Conservation (phyloP, 1,140 invertebrate species). For the Drosophila parabipectinata region DNA sequence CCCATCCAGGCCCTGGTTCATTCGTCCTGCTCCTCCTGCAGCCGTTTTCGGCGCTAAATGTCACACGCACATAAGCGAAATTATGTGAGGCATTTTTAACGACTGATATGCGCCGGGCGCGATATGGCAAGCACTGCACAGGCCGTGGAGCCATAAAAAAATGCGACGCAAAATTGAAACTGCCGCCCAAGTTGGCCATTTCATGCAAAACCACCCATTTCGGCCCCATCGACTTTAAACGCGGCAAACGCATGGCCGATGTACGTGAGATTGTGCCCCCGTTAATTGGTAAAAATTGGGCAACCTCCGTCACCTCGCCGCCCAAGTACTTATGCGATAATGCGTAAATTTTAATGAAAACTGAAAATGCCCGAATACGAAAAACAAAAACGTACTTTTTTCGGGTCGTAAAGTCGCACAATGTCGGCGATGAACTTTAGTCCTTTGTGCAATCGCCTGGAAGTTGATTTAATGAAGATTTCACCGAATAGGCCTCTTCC, state of each 20-base stretch:
- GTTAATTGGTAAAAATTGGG: constrained; percentile 82
- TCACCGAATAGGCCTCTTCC: constrained; percentile 56
- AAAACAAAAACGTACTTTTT: constrained; percentile 50
- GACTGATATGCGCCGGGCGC: constrained; percentile 60
- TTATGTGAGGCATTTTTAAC: constrained; percentile 81
- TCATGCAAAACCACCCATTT: constrained; percentile 23
- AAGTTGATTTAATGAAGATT: constrained; percentile 83
- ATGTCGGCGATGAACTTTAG: constrained; percentile 7
- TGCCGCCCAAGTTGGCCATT: constrained; percentile 34
- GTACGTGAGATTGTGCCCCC: constrained; percentile 76
- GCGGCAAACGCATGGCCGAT: constrained; percentile 74
- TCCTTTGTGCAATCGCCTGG: constrained; percentile 68
- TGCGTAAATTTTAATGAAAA: constrained; percentile 81
- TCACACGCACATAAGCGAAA: constrained; percentile 79
- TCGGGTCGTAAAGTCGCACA: constrained; percentile 62
- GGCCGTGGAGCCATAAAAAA: constrained; percentile 66
- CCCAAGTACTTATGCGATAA: constrained; percentile 74
- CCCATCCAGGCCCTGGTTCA: constrained; percentile 9
- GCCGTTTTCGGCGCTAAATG: constrained; percentile 63
- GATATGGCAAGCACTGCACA: constrained; percentile 59
- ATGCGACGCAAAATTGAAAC: constrained; percentile 68
- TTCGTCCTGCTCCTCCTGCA: constrained; percentile 12
- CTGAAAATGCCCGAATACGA: constrained; percentile 17
- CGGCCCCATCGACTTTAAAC: constrained; percentile 17
- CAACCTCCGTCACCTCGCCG: constrained; percentile 35